Evolutionary conservation across 30 jellyfish, hydroid and myxozoan genomes (phyloP).

Genomic region (Mastigias papua): DNA sequence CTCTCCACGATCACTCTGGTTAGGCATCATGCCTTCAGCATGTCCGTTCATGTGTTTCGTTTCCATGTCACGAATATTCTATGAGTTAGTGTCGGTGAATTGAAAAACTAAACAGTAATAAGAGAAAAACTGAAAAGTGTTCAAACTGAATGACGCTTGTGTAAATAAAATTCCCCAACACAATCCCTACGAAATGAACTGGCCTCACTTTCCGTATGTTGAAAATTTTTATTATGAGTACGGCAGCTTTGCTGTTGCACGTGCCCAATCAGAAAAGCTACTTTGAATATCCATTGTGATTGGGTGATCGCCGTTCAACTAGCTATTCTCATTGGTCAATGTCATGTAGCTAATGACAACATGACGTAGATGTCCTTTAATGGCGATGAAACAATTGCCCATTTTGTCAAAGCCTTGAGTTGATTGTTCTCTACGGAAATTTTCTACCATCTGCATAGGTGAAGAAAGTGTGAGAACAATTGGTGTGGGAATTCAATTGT

Average conservation of each 20-base stretch:
- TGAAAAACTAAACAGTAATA: conserved; percentile 53
- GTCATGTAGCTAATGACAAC: conserved; percentile 71
- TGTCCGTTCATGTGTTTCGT: conserved; percentile 83
- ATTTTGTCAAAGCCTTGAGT: conserved; percentile 9
- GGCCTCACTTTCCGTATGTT: conserved; percentile 88
- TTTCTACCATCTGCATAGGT: conserved; percentile 63
- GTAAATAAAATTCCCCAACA: conserved; percentile 86
- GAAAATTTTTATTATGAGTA: conserved; percentile 77
- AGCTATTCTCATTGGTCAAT: conserved; percentile 63
- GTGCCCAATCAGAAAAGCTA: conserved; percentile 73
- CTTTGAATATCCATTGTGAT: conserved; percentile 69
- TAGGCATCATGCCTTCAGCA: conserved; percentile 59
- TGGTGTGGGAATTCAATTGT: conserved; percentile 87
- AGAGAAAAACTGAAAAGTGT: conserved; percentile 50
- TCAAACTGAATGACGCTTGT: conserved; percentile 78
- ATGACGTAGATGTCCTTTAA: conserved; percentile 78
- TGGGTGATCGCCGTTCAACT: conserved; percentile 59
- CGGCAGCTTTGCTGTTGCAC: conserved; percentile 82
- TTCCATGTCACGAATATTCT: conserved; percentile 46
- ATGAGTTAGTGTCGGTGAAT: conserved; percentile 5
- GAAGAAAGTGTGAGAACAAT: conserved; percentile 55
- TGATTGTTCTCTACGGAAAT: conserved; percentile 49
- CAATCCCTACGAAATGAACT: conserved; percentile 75
- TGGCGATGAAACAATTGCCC: conserved; percentile 44
- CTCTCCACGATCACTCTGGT: conserved; percentile 40